A percentile compares a stretch with the other conserved stretches of the same genome.
phyloP scores from a whole-genome alignment of 2,797 vertebrate species.

The Heliangelus exortis region DNA sequence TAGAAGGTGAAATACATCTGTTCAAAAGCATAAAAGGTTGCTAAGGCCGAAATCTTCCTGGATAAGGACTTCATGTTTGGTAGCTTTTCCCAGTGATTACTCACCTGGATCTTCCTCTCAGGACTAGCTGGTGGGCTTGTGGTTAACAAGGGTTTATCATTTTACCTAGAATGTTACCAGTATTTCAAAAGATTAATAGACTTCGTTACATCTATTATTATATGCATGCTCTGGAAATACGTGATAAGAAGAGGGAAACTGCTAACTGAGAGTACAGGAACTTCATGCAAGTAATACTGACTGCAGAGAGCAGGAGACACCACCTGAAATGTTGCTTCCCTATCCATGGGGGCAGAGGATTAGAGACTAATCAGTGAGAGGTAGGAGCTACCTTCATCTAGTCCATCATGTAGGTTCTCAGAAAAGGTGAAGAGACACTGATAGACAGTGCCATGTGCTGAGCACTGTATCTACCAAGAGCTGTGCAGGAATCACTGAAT shows the following conservation, averaged over 20 bases:
- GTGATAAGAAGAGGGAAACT: neutral
- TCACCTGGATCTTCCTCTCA: neutral
- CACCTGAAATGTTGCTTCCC: neutral
- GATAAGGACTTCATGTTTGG: neutral
- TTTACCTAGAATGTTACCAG: neutral
- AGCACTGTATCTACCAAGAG: neutral
- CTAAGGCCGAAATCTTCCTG: neutral
- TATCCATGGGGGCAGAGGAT: neutral
- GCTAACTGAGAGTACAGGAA: neutral
- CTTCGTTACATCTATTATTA: neutral
- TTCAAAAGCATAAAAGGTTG: neutral
- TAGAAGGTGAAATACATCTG: neutral
- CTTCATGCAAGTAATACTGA: neutral
- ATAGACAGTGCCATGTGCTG: neutral
- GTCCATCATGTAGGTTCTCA: neutral
- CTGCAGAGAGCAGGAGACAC: neutral
- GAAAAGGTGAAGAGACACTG: neutral
- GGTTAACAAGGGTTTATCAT: neutral
- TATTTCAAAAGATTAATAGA: neutral
- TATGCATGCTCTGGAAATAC: neutral
- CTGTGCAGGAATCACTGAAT: neutral
- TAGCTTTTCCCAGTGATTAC: neutral
- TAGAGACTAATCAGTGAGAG: neutral
- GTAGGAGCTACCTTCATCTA: neutral
- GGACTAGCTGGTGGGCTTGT: neutral